phyloP scores from a whole-genome alignment of 2,888 invertebrate genomes.

The Smittia aterrima region DNA sequence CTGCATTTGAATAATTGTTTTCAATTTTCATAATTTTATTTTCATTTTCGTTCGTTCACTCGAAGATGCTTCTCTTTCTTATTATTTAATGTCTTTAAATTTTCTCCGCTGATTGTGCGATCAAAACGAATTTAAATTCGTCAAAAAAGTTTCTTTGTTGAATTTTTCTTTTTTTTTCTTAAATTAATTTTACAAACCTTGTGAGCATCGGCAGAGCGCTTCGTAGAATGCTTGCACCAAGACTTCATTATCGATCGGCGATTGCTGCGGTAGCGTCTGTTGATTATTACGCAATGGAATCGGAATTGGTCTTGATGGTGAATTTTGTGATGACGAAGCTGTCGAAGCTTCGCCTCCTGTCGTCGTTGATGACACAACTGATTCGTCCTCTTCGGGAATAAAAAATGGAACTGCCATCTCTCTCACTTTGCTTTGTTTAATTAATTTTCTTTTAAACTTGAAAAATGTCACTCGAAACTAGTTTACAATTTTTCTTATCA shows the following conservation, averaged over 20 bases:
- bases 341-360: not conserved
- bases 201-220: constrained; percentile 48
- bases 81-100: constrained; percentile 19
- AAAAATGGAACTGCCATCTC: constrained; percentile 54
- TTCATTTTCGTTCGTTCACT: constrained; percentile 31
- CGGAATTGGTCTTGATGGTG: constrained; percentile 18
- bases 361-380: not conserved
- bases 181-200: constrained; percentile 32
- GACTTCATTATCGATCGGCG: constrained; percentile 49
- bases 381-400: constrained; percentile 51
- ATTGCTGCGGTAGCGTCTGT: constrained; percentile 6
- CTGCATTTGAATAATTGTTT: constrained; percentile 30
- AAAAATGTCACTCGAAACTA: not conserved
- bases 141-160: not conserved
- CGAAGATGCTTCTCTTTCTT: not conserved
- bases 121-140: not conserved
- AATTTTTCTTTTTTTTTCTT: not conserved
- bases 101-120: constrained; percentile 13
- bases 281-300: constrained; percentile 4
- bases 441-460: not conserved
- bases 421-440: too few species aligned
- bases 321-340: not conserved
- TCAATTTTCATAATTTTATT: constrained; percentile 30
- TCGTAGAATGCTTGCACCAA: constrained; percentile 52
- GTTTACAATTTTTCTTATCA: not conserved